Base-by-base conservation (phyloP, 1,140 invertebrate genomes). In the Acromyrmex charruanus region DNA sequence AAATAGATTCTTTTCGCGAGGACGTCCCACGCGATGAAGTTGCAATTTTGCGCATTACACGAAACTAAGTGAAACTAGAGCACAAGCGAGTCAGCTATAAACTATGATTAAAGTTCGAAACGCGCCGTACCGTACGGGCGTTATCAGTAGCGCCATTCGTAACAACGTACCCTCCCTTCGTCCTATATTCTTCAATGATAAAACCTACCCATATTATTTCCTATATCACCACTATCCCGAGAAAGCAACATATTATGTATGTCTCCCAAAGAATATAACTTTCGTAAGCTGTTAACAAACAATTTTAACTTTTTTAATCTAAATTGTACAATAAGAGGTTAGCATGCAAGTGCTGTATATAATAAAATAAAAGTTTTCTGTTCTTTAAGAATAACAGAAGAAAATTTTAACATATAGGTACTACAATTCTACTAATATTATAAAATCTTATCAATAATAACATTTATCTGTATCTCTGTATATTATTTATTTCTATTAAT, bases 91-190 rank as follows among this genome's bases (percentile, higher is more conserved):
- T 53, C 66, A 49, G 44, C 72, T 84, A 61, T 82, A 77, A 88
- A 88, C 75, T 85, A 80, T 61, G 90, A 91, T 85, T 86, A 91
- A 91, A 91, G 65, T 91, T 91, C 55, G 31, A 81, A 89, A 77
- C 53, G 49, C 53, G 74, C 44, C 44, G 39, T 63, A n/a, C 51
- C 35, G n/a, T 71, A 81, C 61, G 28, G 21, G 35, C 18, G 87
- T 88, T 89, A 89, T 89, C 88, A 71, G 55, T 14, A 44, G 55
- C 25, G n/a, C 86, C 77, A 59, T 77, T 84, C 71, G 79, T 84
- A 88, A 88, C 77, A 59, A 84, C 35, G 35, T 39, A 49, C 16
- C 35, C 63, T 14, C 51, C 53, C 6, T 85, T 69, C 75, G 75
- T 74, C 31, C 87, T 55, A 55, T 18, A 87, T 89, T 75, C 14